Evolutionary conservation across 2,888 invertebrate genomes (phyloP), one percentile per base, ranked within the genome.

Genomic region (Mimachlamys varia): DNA sequence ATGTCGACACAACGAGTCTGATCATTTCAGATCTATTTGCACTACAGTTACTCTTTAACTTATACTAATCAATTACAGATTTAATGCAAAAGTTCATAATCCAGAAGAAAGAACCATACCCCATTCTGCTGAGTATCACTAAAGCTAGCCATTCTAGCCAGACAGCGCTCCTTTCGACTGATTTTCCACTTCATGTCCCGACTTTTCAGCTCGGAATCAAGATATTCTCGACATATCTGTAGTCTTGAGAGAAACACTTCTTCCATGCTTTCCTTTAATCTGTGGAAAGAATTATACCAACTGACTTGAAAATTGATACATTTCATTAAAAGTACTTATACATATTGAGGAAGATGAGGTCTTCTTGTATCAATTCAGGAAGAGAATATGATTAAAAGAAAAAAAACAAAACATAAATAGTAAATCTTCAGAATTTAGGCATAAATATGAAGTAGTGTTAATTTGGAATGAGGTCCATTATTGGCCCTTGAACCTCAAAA

Each of bases 111-210:
- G 15, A 49, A 53, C 58, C 90, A 38, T 53, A 93, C 92, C 91
- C 91, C 90, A 37, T 53, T 90, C 89, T 91, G 92, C 88, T 89
- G 89, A 38, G 92, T 89, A 90, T 92, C 93, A 88, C 91, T 90
- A 5, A 94, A 87, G 13, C 91, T 90, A 58, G 91, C 91, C 37
- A 94, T 91, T 89, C 95, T 92, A 17, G 92, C 91, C 89, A 94
- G 91, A 89, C 93, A 93, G 38, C 93, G 92, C 89, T 95, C 93
- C 90, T 95, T 95, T 19, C 94, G 90, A 89, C 94, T 92, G 19
- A 95, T 94, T 92, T 95, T 96, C 95, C 95, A 95, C 89, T 94
- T 92, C 17, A 95, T 92, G 89, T 95, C 95, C 49, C 95, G 90
- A 33, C 95, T 90, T 12, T 93, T 91, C 38, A 94, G 92, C 90